Percentiles rank a stretch among this genome's conserved stretches.
phyloP scores from a whole-genome alignment of 2,797 vertebrate genomes.

The Remorina albescens region DNA sequence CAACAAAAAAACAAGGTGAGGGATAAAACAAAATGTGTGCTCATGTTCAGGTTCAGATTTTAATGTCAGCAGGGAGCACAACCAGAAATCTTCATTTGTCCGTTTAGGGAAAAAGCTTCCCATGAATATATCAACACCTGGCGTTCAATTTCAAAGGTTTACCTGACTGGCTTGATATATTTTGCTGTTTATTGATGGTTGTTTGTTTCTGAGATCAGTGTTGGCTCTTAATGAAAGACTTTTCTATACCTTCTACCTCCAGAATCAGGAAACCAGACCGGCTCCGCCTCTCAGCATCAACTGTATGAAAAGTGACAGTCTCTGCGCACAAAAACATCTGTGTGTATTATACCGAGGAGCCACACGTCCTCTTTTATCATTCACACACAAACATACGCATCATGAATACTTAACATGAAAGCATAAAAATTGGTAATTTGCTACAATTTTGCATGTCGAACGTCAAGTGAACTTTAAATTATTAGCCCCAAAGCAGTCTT shows the following conservation, averaged over 20 bases:
- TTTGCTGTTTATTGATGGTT: constrained; percentile 30
- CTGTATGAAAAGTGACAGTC: constrained; percentile 12
- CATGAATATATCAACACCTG: constrained; percentile 15
- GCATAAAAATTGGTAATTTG: constrained; percentile 18
- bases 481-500: constrained; percentile 35
- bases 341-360: constrained; percentile 25
- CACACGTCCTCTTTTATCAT: constrained; percentile 1
- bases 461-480: constrained; percentile 35
- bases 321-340: constrained; percentile 26
- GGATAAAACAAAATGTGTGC: constrained; percentile 28
- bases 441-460: neutral
- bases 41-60: constrained; percentile 26
- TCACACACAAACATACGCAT: constrained; percentile 36
- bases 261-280: constrained; percentile 8
- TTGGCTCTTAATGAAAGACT: constrained; percentile 25
- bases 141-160: constrained; percentile 20
- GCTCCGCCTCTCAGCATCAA: constrained; percentile 9
- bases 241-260: constrained; percentile 8
- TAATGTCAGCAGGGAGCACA: constrained; percentile 14
- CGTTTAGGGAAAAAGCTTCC: constrained; percentile 29
- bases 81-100: constrained; percentile 45
- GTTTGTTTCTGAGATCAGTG: constrained; percentile 30
- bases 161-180: constrained; percentile 17
- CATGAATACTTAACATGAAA: constrained; percentile 33
- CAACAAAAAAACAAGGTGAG: constrained; percentile 1